phyloP scores from a whole-genome alignment of 2,888 invertebrate genomes.

The Lydus trimaculatus region DNA sequence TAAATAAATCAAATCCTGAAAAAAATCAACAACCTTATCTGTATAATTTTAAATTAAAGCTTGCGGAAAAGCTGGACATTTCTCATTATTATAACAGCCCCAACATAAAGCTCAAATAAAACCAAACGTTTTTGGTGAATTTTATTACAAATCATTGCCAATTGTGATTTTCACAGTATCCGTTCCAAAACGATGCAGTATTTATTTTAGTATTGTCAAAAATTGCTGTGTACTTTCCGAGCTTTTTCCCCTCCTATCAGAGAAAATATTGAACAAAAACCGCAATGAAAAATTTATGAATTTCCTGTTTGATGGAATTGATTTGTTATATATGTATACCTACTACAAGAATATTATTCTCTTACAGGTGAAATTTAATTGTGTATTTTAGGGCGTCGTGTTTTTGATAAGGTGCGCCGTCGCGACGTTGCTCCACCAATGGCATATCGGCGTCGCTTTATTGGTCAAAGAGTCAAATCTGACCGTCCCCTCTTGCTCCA shows the following conservation, averaged over 20 bases:
- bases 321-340: neutral
- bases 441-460: constrained; percentile 53
- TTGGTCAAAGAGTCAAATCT: constrained; percentile 54
- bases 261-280: neutral
- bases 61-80: neutral
- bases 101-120: neutral
- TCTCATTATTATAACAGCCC: neutral
- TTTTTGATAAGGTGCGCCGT: constrained; percentile 51
- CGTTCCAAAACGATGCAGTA: neutral
- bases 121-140: neutral
- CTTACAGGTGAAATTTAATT: constrained; percentile 42
- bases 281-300: neutral
- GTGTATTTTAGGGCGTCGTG: constrained; percentile 45
- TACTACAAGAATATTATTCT: neutral
- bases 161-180: neutral
- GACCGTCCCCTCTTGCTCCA: constrained; percentile 50
- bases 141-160: neutral
- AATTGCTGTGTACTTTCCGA: neutral
- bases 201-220: neutral
- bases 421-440: constrained; percentile 58
- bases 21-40: neutral
- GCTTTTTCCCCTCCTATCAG: neutral
- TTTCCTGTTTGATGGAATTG: neutral
- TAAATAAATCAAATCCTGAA: neutral
- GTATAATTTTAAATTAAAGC: neutral